These are phyloP conservation scores for Acanthoscelides obtectus DNA, from an alignment of 2,888 invertebrate species.

Conservation along the genomic window DNA sequence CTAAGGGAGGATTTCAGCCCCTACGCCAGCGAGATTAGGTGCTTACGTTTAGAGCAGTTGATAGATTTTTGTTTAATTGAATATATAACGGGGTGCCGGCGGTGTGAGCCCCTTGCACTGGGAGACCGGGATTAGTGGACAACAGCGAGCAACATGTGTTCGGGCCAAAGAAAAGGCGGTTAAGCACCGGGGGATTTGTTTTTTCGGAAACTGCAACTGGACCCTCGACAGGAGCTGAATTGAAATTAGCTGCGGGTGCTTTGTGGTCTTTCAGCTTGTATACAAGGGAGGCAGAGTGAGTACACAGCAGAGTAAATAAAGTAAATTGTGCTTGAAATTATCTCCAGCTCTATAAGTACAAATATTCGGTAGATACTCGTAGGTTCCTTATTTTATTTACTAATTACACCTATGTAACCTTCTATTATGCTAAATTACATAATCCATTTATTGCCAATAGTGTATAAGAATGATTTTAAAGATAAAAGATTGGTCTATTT, in stretches of 20 bases:
- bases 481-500: too few species aligned
- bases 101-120: conserved; percentile 38
- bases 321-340: too few species aligned
- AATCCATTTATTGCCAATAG: too few species aligned
- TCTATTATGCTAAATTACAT: too few species aligned
- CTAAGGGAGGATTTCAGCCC: conserved; percentile 15
- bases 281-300: too few species aligned
- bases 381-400: too few species aligned
- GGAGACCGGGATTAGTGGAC: conserved; percentile 43
- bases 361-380: too few species aligned
- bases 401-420: too few species aligned
- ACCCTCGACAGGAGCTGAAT: not conserved
- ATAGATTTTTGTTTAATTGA: conserved; percentile 70
- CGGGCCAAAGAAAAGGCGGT: conserved; percentile 39
- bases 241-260: not conserved
- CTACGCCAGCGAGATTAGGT: conserved; percentile 44
- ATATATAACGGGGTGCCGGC: conserved; percentile 55
- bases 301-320: too few species aligned
- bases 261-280: not conserved
- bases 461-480: too few species aligned
- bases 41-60: conserved; percentile 50
- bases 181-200: conserved; percentile 23
- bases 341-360: too few species aligned
- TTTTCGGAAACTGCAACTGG: conserved; percentile 7
- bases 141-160: conserved; percentile 47